Conservation (phyloP, 2,113 vertebrate species). For the Glaucomys volans region DNA sequence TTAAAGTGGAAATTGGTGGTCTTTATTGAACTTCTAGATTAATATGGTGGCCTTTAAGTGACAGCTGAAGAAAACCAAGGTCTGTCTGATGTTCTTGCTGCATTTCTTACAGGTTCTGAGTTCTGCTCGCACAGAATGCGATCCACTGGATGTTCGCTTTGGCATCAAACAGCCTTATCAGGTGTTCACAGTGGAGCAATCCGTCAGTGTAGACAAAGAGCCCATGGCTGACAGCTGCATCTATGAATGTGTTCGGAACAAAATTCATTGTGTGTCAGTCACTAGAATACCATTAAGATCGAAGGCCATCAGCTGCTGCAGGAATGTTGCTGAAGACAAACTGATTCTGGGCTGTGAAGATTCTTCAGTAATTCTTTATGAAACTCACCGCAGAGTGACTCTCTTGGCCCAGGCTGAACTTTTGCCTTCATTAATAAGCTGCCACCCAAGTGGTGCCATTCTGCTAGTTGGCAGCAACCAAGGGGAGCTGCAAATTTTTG, state of each 20-base stretch:
- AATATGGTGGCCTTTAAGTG: background rate
- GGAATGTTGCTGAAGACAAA: conserved; percentile 89
- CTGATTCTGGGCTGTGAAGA: conserved; percentile 94
- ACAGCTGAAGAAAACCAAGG: background rate
- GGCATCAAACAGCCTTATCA: conserved; percentile 91
- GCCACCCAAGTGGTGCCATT: conserved; percentile 93
- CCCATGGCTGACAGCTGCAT: conserved; percentile 89
- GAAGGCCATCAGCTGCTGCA: conserved; percentile 90
- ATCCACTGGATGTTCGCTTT: conserved; percentile 92
- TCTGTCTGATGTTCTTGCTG: background rate
- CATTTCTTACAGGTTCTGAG: conserved; percentile 89
- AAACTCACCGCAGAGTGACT: conserved; percentile 89
- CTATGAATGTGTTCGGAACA: conserved; percentile 90
- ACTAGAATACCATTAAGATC: conserved; percentile 90
- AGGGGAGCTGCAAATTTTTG: conserved; percentile 95
- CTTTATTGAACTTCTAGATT: background rate
- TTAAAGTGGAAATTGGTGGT: background rate
- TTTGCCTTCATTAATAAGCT: conserved; percentile 89
- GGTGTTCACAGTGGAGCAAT: conserved; percentile 92
- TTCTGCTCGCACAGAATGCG: conserved; percentile 90
- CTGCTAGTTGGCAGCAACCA: conserved; percentile 91
- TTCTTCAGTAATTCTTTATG: conserved; percentile 93
- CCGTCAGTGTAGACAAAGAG: conserved; percentile 79
- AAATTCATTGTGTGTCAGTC: conserved; percentile 88
- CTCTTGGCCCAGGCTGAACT: conserved; percentile 89